Percentiles rank a stretch among this genome's conserved stretches.
These are phyloP conservation scores for Chydorus sphaericus DNA, from an alignment of 2,888 invertebrate genomes.

Conservation along the genomic window DNA sequence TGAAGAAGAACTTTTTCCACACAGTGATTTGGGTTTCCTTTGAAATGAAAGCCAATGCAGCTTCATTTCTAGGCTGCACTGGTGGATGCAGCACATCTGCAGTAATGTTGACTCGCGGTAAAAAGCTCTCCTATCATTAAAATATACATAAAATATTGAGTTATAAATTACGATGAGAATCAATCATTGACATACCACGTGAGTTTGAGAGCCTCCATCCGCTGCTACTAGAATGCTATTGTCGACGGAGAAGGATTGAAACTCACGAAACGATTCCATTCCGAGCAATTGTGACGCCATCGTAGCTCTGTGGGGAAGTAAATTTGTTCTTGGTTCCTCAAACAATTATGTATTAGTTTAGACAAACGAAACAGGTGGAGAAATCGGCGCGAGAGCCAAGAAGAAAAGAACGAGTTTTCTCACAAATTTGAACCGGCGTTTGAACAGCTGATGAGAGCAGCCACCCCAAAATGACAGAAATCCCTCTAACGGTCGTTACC, in stretches of 20 bases:
- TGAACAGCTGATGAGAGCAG: too few relatives aligned
- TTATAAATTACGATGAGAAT: neutral
- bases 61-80: neutral
- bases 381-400: too few relatives aligned
- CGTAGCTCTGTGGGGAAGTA: neutral
- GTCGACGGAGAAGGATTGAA: neutral
- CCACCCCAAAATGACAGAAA: too few relatives aligned
- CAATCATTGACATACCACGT: neutral
- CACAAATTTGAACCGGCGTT: too few relatives aligned
- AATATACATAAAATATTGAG: neutral
- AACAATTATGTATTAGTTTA: too few relatives aligned
- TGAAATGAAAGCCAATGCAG: neutral
- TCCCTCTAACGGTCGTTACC: too few relatives aligned
- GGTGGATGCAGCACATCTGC: neutral
- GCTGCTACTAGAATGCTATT: too few relatives aligned
- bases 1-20: neutral
- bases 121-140: neutral
- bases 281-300: neutral
- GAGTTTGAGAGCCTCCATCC: neutral
- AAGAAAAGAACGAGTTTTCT: too few relatives aligned
- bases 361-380: too few relatives aligned
- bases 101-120: neutral
- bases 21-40: neutral
- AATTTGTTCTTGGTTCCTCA: too few relatives aligned
- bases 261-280: neutral